A percentile compares a stretch with the other conserved stretches of the same genome.
Evolutionary conservation across 2,113 vertebrate species (phyloP).

Genomic region (Hyla sarda): DNA sequence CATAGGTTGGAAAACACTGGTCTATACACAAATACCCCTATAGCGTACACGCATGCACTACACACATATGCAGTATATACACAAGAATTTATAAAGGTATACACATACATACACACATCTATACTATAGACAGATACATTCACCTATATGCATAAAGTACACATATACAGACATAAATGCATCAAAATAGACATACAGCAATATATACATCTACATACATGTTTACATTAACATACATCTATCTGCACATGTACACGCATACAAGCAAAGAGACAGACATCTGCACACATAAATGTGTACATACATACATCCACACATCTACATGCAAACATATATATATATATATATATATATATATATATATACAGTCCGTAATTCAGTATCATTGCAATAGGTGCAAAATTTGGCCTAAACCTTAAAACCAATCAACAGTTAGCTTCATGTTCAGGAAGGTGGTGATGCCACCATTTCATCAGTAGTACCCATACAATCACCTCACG

Average conservation of each 20-base stretch:
- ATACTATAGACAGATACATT: not conserved
- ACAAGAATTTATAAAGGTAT: too few relatives aligned
- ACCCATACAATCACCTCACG: too few relatives aligned
- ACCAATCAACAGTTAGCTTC: not conserved
- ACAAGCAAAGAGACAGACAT: too few relatives aligned
- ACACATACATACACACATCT: not conserved
- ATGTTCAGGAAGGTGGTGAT: not conserved
- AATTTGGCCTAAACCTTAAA: not conserved
- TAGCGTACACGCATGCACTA: too few relatives aligned
- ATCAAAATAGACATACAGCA: too few relatives aligned
- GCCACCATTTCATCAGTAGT: too few relatives aligned
- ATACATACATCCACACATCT: not conserved
- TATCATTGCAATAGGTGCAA: not conserved
- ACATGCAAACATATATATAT: not conserved
- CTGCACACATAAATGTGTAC: too few relatives aligned
- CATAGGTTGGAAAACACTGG: too few relatives aligned
- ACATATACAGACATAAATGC: too few relatives aligned
- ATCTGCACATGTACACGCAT: not conserved
- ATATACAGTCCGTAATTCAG: not conserved
- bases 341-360: not conserved
- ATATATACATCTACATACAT: not conserved
- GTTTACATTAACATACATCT: not conserved
- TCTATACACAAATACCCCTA: too few relatives aligned
- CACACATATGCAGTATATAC: too few relatives aligned
- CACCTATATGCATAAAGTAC: not conserved